These are phyloP conservation scores for Mastomys coucha DNA, from an alignment of 2,113 vertebrate genomes.

Conservation along the genomic window DNA sequence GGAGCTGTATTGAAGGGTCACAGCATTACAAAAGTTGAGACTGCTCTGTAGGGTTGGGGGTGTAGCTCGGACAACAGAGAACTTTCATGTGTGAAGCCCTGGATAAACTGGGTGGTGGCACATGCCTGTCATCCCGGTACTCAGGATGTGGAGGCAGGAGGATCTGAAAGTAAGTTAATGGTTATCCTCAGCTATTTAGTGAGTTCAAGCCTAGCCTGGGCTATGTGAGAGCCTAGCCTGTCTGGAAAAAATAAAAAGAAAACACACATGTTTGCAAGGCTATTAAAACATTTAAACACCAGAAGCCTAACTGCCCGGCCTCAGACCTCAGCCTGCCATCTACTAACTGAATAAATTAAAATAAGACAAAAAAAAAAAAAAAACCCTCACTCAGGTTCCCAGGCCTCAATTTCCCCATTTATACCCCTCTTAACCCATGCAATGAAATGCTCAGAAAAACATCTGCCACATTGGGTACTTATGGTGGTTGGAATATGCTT, in stretches of 20 bases:
- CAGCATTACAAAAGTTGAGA: background rate
- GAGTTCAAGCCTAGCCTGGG: background rate
- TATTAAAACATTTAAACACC: background rate
- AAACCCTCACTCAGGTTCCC: background rate
- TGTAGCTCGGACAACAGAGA: background rate
- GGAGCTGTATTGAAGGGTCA: background rate
- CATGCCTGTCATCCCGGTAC: background rate
- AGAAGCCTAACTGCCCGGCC: background rate
- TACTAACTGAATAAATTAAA: background rate
- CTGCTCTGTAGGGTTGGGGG: background rate
- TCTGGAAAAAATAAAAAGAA: background rate
- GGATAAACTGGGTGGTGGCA: no score
- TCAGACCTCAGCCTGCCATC: background rate
- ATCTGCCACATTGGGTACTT: background rate
- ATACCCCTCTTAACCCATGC: accelerated
- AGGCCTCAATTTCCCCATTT: background rate
- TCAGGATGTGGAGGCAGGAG: background rate
- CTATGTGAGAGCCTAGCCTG: background rate
- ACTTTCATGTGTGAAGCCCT: background rate
- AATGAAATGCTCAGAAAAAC: background rate
- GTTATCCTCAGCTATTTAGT: background rate
- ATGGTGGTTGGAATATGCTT: no score
- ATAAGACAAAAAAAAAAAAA: background rate
- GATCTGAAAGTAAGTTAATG: background rate
- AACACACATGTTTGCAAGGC: accelerated